Percentiles rank a stretch among this genome's conserved stretches.
phyloP scores from a whole-genome alignment of 2,113 vertebrate species.

The Kryptolebias marmoratus region DNA sequence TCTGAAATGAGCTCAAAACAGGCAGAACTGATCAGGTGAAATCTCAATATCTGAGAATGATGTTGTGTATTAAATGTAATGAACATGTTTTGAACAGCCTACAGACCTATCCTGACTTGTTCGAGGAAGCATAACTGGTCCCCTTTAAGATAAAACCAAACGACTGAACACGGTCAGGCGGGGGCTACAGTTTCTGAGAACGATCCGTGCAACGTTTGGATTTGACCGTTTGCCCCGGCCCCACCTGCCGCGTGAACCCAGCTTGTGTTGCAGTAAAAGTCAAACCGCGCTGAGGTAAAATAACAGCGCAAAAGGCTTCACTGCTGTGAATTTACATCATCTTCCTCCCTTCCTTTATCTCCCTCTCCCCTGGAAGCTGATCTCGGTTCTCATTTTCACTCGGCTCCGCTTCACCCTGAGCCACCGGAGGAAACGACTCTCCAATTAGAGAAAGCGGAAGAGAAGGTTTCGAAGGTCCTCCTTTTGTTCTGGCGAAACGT shows the following conservation, averaged over 20 bases:
- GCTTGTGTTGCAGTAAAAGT: slow-evolving; percentile 23
- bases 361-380: slow-evolving; percentile 5
- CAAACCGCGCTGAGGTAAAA: slow-evolving; percentile 17
- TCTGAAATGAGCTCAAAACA: no score
- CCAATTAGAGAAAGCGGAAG: slow-evolving; percentile 58
- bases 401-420: slow-evolving; percentile 12
- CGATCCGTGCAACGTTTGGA: slow-evolving; percentile 21
- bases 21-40: no score
- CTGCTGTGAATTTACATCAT: slow-evolving; percentile 16
- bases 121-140: no score
- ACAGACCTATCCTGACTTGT: no score
- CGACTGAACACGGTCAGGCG: neutral
- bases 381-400: slow-evolving; percentile 30
- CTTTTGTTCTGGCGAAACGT: slow-evolving; percentile 39
- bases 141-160: no score
- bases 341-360: slow-evolving; percentile 10
- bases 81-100: no score
- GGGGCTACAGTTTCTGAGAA: slow-evolving; percentile 20
- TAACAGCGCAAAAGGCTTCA: slow-evolving; percentile 32
- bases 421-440: slow-evolving; percentile 52
- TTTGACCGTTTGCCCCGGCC: slow-evolving; percentile 30
- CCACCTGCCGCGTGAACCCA: slow-evolving; percentile 36
- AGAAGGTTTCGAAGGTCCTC: slow-evolving; percentile 52
- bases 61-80: no score
- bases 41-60: no score